Evolutionary conservation across 1,140 invertebrate genomes (phyloP), one percentile per base, ranked within the genome.

Genomic region (Myzus persicae): DNA sequence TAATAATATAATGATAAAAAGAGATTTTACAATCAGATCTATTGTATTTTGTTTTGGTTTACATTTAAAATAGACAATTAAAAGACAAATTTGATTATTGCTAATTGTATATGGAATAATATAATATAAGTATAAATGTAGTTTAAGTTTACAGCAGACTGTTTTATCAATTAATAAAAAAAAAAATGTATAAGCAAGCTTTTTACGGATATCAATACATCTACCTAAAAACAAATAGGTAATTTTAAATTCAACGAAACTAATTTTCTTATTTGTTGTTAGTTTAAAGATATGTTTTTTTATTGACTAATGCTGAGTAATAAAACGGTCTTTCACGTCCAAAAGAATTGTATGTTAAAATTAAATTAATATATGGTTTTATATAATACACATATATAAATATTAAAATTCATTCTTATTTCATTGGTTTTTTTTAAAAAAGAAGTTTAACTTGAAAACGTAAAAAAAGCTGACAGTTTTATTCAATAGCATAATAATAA

Each of bases 11-110:
- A 67, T 67, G 9, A 42, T 22, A 90, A 90, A 31, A 90, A 59
- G 88, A 90, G 88, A 90, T 90, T 89, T 38, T 59, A 67, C 11
- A 90, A 90, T 90, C 51, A 67, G 89, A 90, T 90, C 51, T 26
- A 59, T 42, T 31, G 54, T 59, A 44, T 51, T 22, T 51, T 90
- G 36, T 51, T 59, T 89, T 36, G 9, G 31, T 67, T n/a, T 90
- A 42, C 22, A 20, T n/a, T 44, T 7, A 67, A 76, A 90, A 59
- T 42, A n/a, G 51, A 22, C 8, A n/a, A 90, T 11, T 90, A 59
- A 11, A 90, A 59, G 38, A 59, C 3, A 42, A 36, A 31, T 90
- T 44, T 90, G 51, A 90, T 42, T 90, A 90, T 59, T 54, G 24
- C 14, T 67, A 67, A 67, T 44, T 67, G 42, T 67, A 90, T 31